phyloP scores from a whole-genome alignment of 1,140 invertebrate species.

The Eueides isabella region DNA sequence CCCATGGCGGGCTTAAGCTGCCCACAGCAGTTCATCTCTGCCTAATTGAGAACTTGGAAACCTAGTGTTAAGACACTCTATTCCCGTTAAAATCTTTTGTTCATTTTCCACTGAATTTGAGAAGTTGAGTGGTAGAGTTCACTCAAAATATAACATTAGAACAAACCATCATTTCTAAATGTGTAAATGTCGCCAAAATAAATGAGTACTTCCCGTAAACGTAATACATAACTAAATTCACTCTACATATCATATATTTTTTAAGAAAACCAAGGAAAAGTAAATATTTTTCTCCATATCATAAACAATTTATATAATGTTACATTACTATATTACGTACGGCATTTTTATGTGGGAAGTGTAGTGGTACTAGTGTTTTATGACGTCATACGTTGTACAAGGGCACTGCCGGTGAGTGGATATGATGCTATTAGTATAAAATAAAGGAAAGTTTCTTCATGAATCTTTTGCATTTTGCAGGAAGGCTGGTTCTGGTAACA shows the following conservation, averaged over 20 bases:
- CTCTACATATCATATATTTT: background rate
- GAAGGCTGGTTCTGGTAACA: background rate
- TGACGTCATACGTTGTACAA: constrained; percentile 26
- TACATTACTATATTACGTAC: constrained; percentile 10
- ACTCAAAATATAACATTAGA: too few relatives aligned
- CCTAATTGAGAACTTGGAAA: too few relatives aligned
- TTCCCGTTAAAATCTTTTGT: too few relatives aligned
- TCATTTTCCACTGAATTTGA: too few relatives aligned
- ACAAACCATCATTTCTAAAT: too few relatives aligned
- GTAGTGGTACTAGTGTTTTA: constrained; percentile 19
- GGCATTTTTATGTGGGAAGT: background rate
- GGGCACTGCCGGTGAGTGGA: constrained; percentile 7
- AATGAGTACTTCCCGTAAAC: background rate
- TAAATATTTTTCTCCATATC: background rate
- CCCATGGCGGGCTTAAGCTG: too few relatives aligned
- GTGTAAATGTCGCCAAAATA: too few relatives aligned
- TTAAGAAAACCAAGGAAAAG: background rate
- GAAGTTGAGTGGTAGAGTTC: too few relatives aligned
- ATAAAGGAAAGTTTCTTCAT: background rate
- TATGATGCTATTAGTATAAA: constrained; percentile 16
- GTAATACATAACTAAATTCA: background rate
- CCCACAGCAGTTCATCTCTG: too few relatives aligned
- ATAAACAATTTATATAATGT: constrained; percentile 12
- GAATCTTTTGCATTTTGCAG: background rate
- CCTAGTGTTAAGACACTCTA: too few relatives aligned